Conservation (phyloP, 2,113 vertebrate genomes). For the Dryoscopus gambensis region DNA sequence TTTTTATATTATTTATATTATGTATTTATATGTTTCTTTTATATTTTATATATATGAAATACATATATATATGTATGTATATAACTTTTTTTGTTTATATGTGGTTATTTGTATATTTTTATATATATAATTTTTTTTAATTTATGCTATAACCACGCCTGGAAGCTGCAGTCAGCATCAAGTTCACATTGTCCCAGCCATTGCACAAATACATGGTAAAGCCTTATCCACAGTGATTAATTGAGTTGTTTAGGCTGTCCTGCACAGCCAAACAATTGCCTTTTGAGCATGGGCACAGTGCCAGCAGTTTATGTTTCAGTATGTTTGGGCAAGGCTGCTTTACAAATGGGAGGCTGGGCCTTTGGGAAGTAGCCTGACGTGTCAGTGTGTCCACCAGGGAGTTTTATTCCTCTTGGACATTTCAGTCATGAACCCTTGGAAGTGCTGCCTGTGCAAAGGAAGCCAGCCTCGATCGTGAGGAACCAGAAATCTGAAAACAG, state of each 20-base stretch:
- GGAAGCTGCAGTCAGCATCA: not conserved
- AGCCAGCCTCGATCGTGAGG: not conserved
- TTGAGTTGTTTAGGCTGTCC: not conserved
- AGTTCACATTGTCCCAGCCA: not conserved
- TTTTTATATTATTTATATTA: not conserved
- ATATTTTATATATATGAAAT: not conserved
- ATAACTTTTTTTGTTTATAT: not conserved
- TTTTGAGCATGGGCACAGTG: not conserved
- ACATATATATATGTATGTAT: not conserved
- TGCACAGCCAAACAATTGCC: not conserved
- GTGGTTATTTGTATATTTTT: not conserved
- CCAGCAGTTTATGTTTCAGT: not conserved
- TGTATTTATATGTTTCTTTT: not conserved
- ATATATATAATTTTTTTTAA: not conserved
- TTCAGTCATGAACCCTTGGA: not conserved
- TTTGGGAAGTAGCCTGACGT: not conserved
- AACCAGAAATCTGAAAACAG: not conserved
- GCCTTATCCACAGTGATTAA: not conserved
- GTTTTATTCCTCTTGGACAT: not conserved
- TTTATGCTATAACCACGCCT: not conserved
- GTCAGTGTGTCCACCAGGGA: not conserved
- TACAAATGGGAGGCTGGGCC: not conserved
- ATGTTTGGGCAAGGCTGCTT: not conserved
- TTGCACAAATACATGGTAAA: not conserved
- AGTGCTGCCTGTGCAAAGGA: not conserved